phyloP scores from a whole-genome alignment of 2,797 vertebrate species.

The Parauchenoglanis ngamensis region DNA sequence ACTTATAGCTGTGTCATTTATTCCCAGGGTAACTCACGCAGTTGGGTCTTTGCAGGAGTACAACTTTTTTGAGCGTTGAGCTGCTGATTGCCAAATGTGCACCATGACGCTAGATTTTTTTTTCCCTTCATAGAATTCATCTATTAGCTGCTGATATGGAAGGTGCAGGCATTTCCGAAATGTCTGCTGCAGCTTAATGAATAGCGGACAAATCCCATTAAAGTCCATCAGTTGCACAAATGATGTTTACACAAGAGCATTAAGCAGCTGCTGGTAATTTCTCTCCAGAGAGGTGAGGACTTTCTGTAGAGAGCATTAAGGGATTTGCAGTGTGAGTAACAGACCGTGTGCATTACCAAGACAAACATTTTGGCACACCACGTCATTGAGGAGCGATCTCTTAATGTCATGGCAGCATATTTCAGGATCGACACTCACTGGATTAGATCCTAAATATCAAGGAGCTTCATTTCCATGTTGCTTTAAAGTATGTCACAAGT shows the following conservation, averaged over 20 bases:
- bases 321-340: conserved; percentile 40
- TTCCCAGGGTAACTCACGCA: not conserved
- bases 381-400: conserved; percentile 54
- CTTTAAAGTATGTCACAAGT: not conserved
- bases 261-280: conserved; percentile 51
- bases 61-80: not conserved
- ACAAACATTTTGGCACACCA: conserved; percentile 48
- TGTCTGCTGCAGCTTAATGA: conserved; percentile 49
- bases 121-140: conserved; percentile 19
- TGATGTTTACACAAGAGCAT: conserved; percentile 53
- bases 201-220: conserved; percentile 48
- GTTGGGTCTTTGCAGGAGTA: not conserved
- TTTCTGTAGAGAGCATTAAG: conserved; percentile 41
- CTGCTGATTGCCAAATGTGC: not conserved
- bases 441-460: not conserved
- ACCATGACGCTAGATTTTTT: conserved; percentile 24
- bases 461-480: not conserved
- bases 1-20: conserved; percentile 23
- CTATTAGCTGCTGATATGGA: conserved; percentile 8
- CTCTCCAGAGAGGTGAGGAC: conserved; percentile 46
- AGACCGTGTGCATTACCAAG: conserved; percentile 27
- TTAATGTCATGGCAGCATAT: conserved; percentile 55
- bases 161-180: conserved; percentile 31
- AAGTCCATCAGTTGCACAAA: conserved; percentile 55
- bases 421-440: not conserved